These are phyloP conservation scores for Orthosia gothica DNA, from an alignment of 2,888 invertebrate species.

Conservation along the genomic window DNA sequence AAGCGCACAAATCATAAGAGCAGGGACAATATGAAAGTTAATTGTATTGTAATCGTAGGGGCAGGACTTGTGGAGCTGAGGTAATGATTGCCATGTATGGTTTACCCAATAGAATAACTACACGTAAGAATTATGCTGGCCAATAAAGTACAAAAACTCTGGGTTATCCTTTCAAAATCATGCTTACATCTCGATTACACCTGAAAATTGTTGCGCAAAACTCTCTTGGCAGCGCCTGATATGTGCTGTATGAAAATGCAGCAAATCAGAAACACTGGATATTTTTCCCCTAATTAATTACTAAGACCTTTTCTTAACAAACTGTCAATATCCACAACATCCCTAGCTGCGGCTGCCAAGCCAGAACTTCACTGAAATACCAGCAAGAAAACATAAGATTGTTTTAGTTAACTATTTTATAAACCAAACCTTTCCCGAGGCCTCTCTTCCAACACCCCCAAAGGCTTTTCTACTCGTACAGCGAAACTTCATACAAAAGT, in stretches of 20 bases:
- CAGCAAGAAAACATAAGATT: neutral
- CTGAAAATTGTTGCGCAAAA: neutral
- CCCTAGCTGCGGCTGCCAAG: neutral
- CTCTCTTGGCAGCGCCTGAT: neutral
- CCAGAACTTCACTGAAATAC: too few species aligned
- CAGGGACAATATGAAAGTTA: conserved; percentile 40
- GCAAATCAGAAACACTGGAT: too few species aligned
- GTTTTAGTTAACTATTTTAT: too few species aligned
- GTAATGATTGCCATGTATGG: conserved; percentile 11
- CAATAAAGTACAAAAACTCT: neutral
- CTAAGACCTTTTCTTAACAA: too few species aligned
- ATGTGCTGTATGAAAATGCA: neutral
- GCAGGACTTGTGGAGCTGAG: conserved; percentile 6
- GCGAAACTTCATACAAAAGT: conserved; percentile 31
- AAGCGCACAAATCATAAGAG: conserved; percentile 17
- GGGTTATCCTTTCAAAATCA: neutral
- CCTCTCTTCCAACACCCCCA: neutral
- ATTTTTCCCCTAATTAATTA: too few species aligned
- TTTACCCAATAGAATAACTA: neutral
- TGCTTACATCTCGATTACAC: neutral
- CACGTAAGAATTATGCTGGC: neutral
- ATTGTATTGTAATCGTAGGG: conserved; percentile 34
- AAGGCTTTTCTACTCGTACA: neutral
- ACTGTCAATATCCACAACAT: neutral
- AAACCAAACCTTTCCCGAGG: too few species aligned